A percentile compares a stretch with the other conserved stretches of the same genome.
Conservation (phyloP, 2,797 vertebrate species). For the Helostoma temminkii region DNA sequence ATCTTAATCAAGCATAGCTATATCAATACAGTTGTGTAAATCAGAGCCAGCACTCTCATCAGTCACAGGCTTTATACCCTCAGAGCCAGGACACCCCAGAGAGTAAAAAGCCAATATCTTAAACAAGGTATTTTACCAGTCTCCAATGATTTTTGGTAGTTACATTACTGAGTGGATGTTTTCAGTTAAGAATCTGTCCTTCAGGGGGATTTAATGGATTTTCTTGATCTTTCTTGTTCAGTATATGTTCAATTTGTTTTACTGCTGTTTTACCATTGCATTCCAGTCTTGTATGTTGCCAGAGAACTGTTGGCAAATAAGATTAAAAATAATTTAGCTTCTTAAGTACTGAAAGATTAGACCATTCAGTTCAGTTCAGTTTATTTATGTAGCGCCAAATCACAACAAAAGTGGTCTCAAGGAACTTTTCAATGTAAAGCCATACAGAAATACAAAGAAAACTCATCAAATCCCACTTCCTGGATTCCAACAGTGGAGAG, state of each 20-base stretch:
- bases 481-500: too few species aligned
- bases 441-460: too few species aligned
- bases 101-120: constrained; percentile 64
- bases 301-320: neutral
- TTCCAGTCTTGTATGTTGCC: neutral
- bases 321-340: neutral
- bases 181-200: constrained; percentile 40
- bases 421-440: too few species aligned
- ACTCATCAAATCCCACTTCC: too few species aligned
- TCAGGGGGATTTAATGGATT: constrained; percentile 41
- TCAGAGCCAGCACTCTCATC: constrained; percentile 59
- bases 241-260: neutral
- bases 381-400: too few species aligned
- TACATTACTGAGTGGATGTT: constrained; percentile 56
- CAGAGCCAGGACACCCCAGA: constrained; percentile 19
- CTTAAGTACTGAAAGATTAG: neutral
- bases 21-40: constrained; percentile 61
- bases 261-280: neutral
- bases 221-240: constrained; percentile 24
- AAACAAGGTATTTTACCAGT: constrained; percentile 41
- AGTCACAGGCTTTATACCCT: constrained; percentile 52
- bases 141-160: constrained; percentile 52
- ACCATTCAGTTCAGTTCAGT: too few species aligned
- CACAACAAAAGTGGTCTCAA: too few species aligned
- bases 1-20: constrained; percentile 63